These are phyloP conservation scores for Molossus molossus DNA, from an alignment of 2,797 vertebrate genomes.

Conservation along the genomic window DNA sequence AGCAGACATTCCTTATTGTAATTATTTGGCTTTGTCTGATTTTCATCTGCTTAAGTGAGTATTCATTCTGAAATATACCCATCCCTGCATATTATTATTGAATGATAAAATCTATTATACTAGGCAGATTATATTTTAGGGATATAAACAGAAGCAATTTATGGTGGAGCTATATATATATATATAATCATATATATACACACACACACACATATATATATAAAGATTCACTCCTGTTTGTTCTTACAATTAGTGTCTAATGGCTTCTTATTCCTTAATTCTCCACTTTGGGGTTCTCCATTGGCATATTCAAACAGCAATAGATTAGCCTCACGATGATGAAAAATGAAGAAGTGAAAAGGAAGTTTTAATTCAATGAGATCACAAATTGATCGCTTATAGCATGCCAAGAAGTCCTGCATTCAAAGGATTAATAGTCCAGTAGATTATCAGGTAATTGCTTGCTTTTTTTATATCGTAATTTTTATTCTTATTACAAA, in stretches of 20 bases:
- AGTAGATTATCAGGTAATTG: neutral
- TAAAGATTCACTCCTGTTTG: neutral
- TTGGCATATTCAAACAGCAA: neutral
- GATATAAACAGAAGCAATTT: neutral
- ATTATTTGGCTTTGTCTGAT: constrained; percentile 16
- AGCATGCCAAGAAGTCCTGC: neutral
- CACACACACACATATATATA: neutral
- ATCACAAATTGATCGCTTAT: neutral
- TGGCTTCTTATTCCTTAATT: constrained; percentile 19
- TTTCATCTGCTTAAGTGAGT: constrained; percentile 66
- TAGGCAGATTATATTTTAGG: constrained; percentile 2
- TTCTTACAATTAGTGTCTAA: neutral
- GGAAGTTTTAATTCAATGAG: constrained; percentile 13
- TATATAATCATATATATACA: neutral
- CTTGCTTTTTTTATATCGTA: neutral
- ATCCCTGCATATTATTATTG: constrained; percentile 31
- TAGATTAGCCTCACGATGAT: neutral
- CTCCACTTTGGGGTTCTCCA: neutral
- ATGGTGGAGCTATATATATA: neutral
- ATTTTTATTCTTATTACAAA: constrained; percentile 50
- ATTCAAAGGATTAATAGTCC: neutral
- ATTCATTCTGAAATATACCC: constrained; percentile 61
- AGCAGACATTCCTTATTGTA: constrained; percentile 50
- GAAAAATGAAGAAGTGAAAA: constrained; percentile 38
- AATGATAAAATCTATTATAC: neutral